Percentiles rank a stretch among this genome's conserved stretches.
Conservation (phyloP, 2,113 vertebrate species). For the Bostrychus sinensis region DNA sequence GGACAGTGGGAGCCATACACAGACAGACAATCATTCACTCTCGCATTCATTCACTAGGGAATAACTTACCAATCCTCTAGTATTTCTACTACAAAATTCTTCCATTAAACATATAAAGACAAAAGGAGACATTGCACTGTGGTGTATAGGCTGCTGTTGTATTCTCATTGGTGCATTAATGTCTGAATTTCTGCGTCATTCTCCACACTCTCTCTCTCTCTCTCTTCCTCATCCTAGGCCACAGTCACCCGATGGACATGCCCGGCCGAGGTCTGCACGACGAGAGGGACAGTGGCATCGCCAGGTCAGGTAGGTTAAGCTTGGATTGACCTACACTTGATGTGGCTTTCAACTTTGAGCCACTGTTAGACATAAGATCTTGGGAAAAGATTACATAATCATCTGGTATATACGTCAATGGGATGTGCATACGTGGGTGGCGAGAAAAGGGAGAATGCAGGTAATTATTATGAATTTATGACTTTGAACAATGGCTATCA, state of each 20-base stretch:
- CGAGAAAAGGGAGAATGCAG: too few species aligned
- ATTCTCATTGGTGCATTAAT: not conserved
- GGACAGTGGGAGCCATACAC: too few species aligned
- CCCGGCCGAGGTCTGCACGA: slow-evolving; percentile 90
- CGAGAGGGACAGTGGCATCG: slow-evolving; percentile 97
- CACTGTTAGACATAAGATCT: not conserved
- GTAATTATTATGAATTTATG: too few species aligned
- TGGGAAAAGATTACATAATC: slow-evolving; percentile 1
- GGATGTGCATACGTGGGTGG: too few species aligned
- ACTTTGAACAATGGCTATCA: too few species aligned
- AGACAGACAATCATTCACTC: too few species aligned
- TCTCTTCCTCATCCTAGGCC: slow-evolving; percentile 82
- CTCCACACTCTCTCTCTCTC: not conserved
- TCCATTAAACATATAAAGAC: too few species aligned
- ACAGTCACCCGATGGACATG: slow-evolving; percentile 99
- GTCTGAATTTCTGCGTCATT: not conserved
- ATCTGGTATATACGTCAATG: too few species aligned
- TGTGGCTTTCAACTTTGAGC: slow-evolving; percentile 11
- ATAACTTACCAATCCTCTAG: too few species aligned
- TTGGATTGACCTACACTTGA: slow-evolving; percentile 48
- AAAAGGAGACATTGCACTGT: too few species aligned
- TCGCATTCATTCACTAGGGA: too few species aligned
- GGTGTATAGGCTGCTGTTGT: not conserved
- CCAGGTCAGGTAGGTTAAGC: slow-evolving; percentile 88
- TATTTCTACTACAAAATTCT: too few species aligned